Evolutionary conservation across 2,113 vertebrate genomes (phyloP).

Genomic region (Chloroceryle aenea): DNA sequence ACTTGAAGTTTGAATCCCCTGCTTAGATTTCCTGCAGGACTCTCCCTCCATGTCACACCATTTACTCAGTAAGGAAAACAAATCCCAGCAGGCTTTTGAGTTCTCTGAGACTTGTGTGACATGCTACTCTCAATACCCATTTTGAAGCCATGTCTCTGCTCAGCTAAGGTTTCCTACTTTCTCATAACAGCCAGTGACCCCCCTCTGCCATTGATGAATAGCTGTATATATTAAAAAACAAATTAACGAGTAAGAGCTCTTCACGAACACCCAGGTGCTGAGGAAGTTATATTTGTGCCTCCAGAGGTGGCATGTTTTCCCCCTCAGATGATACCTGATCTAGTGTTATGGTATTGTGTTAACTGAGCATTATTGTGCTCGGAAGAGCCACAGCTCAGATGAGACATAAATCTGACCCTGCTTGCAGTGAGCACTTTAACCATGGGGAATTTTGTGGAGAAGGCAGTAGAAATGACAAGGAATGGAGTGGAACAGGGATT

Average conservation of each 20-base stretch:
- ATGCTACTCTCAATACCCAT: neutral
- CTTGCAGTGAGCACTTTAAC: neutral
- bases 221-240: conserved; percentile 1
- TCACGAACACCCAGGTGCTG: conserved; percentile 34
- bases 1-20: conserved; percentile 47
- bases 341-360: neutral
- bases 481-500: neutral
- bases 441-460: neutral
- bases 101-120: neutral
- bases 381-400: neutral
- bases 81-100: neutral
- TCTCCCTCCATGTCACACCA: neutral
- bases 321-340: conserved; percentile 23
- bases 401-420: neutral
- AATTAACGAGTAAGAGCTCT: conserved; percentile 11
- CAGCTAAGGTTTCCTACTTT: neutral
- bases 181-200: neutral
- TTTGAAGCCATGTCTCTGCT: neutral
- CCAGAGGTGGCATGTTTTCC: neutral
- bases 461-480: neutral
- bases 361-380: neutral
- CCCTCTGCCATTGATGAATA: neutral
- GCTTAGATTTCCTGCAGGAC: conserved; percentile 47
- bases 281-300: conserved; percentile 15
- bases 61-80: conserved; percentile 2